Conservation (phyloP, 2,888 invertebrate species). For the Tetramorium bicarinatum region DNA sequence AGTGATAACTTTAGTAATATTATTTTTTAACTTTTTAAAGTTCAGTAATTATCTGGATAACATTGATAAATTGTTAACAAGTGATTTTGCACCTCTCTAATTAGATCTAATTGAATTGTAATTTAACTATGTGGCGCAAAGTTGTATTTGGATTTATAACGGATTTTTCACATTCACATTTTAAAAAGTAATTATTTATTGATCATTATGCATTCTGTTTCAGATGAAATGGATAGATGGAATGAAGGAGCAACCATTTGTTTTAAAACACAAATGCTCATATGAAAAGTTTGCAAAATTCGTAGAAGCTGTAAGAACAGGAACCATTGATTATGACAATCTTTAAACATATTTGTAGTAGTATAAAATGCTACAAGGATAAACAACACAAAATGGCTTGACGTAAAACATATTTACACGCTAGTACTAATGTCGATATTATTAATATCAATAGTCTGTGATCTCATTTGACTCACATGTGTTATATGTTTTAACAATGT, state of each 20-base stretch:
- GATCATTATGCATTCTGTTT: conserved; percentile 55
- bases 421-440: neutral
- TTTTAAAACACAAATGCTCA: conserved; percentile 74
- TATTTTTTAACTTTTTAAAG: neutral
- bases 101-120: neutral
- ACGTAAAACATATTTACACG: neutral
- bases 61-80: neutral
- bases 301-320: conserved; percentile 68
- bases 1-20: neutral
- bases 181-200: conserved; percentile 18
- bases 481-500: neutral
- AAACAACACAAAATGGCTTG: conserved; percentile 1
- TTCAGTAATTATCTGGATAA: neutral
- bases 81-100: neutral
- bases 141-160: neutral
- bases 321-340: conserved; percentile 75
- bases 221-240: conserved; percentile 83
- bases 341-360: conserved; percentile 62
- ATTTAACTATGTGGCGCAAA: neutral
- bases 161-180: neutral
- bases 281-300: conserved; percentile 76
- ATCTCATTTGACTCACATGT: neutral
- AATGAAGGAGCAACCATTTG: conserved; percentile 81
- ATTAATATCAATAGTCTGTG: neutral
- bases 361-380: conserved; percentile 8